phyloP scores from a whole-genome alignment of 64 coral and sea anemone species.

The Stichodactyla helianthus region DNA sequence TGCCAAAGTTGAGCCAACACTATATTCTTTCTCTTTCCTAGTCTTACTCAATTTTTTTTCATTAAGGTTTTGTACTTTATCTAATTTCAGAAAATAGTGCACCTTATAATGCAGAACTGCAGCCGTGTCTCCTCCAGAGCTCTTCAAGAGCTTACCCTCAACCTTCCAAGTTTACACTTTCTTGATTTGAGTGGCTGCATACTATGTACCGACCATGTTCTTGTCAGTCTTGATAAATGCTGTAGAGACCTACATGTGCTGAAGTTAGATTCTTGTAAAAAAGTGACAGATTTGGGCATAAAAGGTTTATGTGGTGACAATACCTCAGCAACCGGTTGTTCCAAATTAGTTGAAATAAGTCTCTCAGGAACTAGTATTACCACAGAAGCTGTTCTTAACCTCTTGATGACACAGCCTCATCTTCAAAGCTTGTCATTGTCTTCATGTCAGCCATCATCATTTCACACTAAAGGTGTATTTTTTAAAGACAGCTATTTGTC shows the following conservation, averaged over 20 bases:
- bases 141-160: neutral
- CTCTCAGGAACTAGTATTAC: neutral
- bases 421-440: neutral
- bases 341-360: conserved; percentile 2
- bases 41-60: too few species aligned
- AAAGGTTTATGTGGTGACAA: neutral
- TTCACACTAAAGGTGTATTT: neutral
- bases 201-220: neutral
- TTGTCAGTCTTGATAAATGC: neutral
- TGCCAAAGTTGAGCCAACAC: too few species aligned
- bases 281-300: conserved; percentile 19
- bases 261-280: conserved; percentile 7
- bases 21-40: too few species aligned
- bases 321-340: neutral
- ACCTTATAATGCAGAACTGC: conserved; percentile 4
- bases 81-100: conserved; percentile 14
- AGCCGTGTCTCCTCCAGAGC: neutral
- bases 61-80: neutral
- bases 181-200: conserved; percentile 6
- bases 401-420: neutral
- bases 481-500: conserved; percentile 1
- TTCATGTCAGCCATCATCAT: neutral
- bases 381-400: neutral
- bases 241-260: conserved; percentile 13
- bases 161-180: neutral